Base-by-base conservation (phyloP, 1,140 invertebrate genomes). In the Calephelis nemesis region DNA sequence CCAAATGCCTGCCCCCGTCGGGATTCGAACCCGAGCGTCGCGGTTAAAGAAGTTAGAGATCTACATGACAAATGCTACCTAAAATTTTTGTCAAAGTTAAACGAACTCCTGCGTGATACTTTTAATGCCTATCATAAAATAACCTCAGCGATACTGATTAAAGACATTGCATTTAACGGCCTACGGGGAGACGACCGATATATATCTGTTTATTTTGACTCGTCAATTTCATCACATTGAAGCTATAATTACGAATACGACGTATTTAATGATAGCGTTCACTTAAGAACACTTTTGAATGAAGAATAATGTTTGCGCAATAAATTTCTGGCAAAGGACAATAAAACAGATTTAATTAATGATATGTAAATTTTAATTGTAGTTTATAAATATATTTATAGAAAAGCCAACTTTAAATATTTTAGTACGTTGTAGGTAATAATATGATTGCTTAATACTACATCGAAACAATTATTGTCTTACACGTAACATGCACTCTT, bases 91-190 rank as follows among this genome's bases (percentile, higher is more conserved):
- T 74, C 75, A 82, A 82, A 88, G 85, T 83, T 84, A 83, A 81
- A 49, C 75, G 81, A 86, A 78, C 85, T 75, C 69, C 68, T 69
- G 71, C 73, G 54, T 69, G 68, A 72, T 69, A 69, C 73, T 63
- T 76, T 87, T 85, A 81, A 78, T 86, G 78, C 82, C 84, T 82
- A 85, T 81, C 79, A 74, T 87, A 85, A 89, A 87, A 76, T 73
- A 71, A 70, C 79, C 81, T 83, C 81, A 65, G 67, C 69, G 84
- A 82, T 79, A 68, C 81, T 85, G 79, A 85, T 86, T 86, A 85
- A 82, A 83, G 80, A 77, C 76, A 72, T 76, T 75, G 68, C 72
- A 62, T 83, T 79, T 81, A 79, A 78, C 76, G 77, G 58, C 77
- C 63, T 39, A 7, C 52, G 72, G 74, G 71, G 73, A 76, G 70